phyloP scores from a whole-genome alignment of 2,888 invertebrate species.

The Octonoba sinensis region DNA sequence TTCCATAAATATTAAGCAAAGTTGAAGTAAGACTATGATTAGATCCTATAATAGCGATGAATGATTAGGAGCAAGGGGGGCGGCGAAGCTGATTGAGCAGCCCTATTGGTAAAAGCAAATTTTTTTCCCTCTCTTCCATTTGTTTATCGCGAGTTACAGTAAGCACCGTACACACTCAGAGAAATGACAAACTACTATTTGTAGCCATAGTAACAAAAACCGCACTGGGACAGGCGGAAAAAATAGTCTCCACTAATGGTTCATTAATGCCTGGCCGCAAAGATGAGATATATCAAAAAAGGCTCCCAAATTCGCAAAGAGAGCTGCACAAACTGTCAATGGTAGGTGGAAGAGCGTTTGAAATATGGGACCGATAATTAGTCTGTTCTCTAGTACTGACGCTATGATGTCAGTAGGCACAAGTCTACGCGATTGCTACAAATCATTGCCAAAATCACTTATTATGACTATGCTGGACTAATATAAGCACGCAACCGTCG shows the following conservation, averaged over 20 bases:
- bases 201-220: slow-evolving; percentile 63
- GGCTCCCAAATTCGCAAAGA: slow-evolving; percentile 45
- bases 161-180: slow-evolving; percentile 48
- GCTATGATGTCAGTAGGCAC: background rate
- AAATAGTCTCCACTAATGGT: slow-evolving; percentile 58
- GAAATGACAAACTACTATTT: slow-evolving; percentile 57
- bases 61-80: slow-evolving; percentile 36
- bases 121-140: slow-evolving; percentile 42
- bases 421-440: slow-evolving; percentile 27
- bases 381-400: slow-evolving; percentile 32
- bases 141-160: slow-evolving; percentile 52
- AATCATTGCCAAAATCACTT: slow-evolving; percentile 32
- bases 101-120: slow-evolving; percentile 43
- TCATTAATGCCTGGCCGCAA: slow-evolving; percentile 56
- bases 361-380: slow-evolving; percentile 59
- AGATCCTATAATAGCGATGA: slow-evolving; percentile 44
- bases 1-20: slow-evolving; percentile 48
- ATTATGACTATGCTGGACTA: slow-evolving; percentile 20
- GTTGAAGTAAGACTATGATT: slow-evolving; percentile 21
- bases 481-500: background rate
- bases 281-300: slow-evolving; percentile 56
- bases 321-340: slow-evolving; percentile 42
- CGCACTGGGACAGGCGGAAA: slow-evolving; percentile 38
- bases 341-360: slow-evolving; percentile 50
- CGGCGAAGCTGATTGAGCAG: slow-evolving; percentile 37